These are phyloP conservation scores for Montipora capitata DNA, from an alignment of 92 coral and sea anemone species.

Conservation along the genomic window DNA sequence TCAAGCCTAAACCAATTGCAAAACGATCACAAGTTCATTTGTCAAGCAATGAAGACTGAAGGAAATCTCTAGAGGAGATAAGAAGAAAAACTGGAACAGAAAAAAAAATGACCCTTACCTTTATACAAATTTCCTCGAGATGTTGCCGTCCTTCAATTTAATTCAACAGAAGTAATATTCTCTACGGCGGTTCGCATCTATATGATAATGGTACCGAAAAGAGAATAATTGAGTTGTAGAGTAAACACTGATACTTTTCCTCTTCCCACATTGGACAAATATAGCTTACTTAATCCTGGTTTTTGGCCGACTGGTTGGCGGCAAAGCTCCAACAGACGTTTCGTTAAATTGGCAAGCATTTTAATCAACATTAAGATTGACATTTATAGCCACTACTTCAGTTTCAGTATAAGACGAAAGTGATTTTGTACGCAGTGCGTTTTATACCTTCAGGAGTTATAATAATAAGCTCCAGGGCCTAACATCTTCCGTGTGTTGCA, in stretches of 20 bases:
- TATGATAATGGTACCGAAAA: background rate
- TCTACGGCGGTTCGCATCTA: too few relatives aligned
- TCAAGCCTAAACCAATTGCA: too few relatives aligned
- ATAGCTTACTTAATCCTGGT: conserved; percentile 37
- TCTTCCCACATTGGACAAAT: conserved; percentile 6
- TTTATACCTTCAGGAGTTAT: too few relatives aligned
- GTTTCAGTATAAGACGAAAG: too few relatives aligned
- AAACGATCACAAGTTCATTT: too few relatives aligned
- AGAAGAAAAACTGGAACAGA: too few relatives aligned
- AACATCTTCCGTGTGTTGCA: background rate
- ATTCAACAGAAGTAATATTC: background rate
- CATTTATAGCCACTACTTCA: background rate
- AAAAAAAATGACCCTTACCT: too few relatives aligned
- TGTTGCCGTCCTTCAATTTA: too few relatives aligned
- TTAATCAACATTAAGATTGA: background rate
- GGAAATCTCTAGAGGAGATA: too few relatives aligned
- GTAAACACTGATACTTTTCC: conserved; percentile 11
- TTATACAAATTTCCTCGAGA: too few relatives aligned
- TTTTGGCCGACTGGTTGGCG: conserved; percentile 16
- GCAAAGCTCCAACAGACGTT: background rate
- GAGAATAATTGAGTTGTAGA: conserved; percentile 1
- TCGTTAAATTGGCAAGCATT: background rate
- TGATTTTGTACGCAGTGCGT: too few relatives aligned
- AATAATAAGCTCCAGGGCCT: background rate
- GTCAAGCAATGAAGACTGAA: too few relatives aligned